These are phyloP conservation scores for Epistrophella euchroma DNA, from an alignment of 2,888 invertebrate species.

Conservation along the genomic window DNA sequence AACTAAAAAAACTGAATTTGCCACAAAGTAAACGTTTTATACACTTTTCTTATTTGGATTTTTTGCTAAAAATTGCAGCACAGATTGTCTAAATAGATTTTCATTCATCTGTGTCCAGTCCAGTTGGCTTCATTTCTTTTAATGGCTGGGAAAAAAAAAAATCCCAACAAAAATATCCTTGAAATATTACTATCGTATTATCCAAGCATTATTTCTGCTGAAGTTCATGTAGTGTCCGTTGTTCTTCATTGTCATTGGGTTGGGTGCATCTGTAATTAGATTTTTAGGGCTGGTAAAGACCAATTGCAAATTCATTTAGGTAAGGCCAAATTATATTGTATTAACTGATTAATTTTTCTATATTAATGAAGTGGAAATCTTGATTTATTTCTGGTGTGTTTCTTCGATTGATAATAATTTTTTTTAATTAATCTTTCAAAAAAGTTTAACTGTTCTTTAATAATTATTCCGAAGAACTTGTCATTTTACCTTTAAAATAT, in stretches of 20 bases:
- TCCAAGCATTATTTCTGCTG: slow-evolving; percentile 22
- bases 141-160: neutral
- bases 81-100: slow-evolving; percentile 62
- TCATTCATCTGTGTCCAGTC: slow-evolving; percentile 41
- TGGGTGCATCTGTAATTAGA: no score
- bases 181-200: slow-evolving; percentile 36
- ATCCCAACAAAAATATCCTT: slow-evolving; percentile 14
- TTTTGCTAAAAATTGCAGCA: slow-evolving; percentile 44
- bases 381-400: no score
- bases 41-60: neutral
- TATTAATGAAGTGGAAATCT: no score
- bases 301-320: no score
- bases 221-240: slow-evolving; percentile 39
- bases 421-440: no score
- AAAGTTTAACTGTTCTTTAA: no score
- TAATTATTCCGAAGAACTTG: no score
- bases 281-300: no score
- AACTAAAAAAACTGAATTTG: neutral
- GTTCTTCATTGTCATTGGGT: slow-evolving; percentile 42
- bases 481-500: no score
- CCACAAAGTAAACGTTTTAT: slow-evolving; percentile 14
- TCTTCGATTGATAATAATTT: no score
- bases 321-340: no score
- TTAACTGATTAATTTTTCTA: no score
- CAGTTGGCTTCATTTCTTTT: slow-evolving; percentile 35